phyloP scores from a whole-genome alignment of 2,888 invertebrate species.

The Cephus sareptanus region DNA sequence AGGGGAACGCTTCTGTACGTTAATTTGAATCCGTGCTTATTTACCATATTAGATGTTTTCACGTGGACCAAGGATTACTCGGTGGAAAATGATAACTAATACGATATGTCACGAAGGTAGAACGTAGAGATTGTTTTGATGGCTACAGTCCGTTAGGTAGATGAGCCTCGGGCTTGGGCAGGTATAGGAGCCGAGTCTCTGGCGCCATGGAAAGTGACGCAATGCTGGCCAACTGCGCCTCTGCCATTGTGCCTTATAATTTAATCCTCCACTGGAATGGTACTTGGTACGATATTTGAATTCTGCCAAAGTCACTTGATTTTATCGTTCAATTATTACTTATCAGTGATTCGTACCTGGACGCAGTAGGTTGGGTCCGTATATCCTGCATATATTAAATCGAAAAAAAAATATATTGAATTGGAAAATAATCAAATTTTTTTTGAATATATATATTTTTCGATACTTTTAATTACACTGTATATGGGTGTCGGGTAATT shows the following conservation, averaged over 20 bases:
- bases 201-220: conserved; percentile 11
- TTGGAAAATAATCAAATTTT: not conserved
- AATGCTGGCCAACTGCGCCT: conserved; percentile 13
- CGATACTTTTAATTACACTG: not conserved
- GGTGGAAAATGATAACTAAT: not conserved
- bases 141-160: conserved; percentile 2
- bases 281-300: no score
- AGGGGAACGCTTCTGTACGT: not conserved
- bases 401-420: not conserved
- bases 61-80: not conserved
- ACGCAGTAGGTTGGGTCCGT: no score
- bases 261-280: conserved; percentile 1
- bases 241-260: conserved; percentile 12
- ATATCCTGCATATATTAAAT: no score
- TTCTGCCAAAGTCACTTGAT: no score
- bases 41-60: not conserved
- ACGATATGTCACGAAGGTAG: not conserved
- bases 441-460: not conserved
- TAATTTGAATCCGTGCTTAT: not conserved
- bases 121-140: conserved; percentile 10
- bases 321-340: no score
- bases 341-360: no score
- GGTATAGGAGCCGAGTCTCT: not conserved
- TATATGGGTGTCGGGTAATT: not conserved
- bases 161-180: not conserved